Percentiles rank a stretch among this genome's conserved stretches.
Evolutionary conservation across 2,113 vertebrate species (phyloP).

Genomic region (Coptodon rendalli): DNA sequence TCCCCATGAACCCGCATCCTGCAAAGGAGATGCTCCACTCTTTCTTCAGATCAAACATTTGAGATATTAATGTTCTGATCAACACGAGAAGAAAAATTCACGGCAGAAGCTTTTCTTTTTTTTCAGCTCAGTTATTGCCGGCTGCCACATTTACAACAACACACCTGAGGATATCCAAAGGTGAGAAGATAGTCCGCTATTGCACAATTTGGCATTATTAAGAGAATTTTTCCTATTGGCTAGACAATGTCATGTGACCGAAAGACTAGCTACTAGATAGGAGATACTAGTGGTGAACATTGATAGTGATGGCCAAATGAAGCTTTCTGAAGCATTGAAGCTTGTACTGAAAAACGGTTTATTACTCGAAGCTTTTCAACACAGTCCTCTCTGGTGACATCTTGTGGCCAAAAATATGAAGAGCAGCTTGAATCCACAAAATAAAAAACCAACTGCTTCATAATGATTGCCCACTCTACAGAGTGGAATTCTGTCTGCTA

Average conservation of each 20-base stretch:
- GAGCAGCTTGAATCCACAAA: too few relatives aligned
- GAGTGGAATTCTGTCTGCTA: too few relatives aligned
- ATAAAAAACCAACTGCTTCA: too few relatives aligned
- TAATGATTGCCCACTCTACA: too few relatives aligned
- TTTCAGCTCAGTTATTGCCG: neutral
- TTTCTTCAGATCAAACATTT: constrained; percentile 61
- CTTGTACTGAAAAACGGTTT: too few relatives aligned
- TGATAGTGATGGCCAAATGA: too few relatives aligned
- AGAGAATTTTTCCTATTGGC: constrained; percentile 7
- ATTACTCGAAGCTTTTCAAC: too few relatives aligned
- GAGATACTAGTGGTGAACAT: neutral
- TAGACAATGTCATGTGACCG: constrained; percentile 8
- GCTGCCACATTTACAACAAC: neutral
- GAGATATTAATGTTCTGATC: neutral
- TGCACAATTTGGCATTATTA: rapidly evolving
- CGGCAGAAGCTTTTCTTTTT: neutral
- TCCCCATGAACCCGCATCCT: constrained; percentile 84
- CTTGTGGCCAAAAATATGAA: too few relatives aligned
- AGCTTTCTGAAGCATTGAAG: too few relatives aligned
- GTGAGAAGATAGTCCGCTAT: neutral
- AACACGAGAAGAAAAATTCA: neutral
- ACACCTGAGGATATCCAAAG: constrained; percentile 13
- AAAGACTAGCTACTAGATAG: neutral
- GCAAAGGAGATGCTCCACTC: constrained; percentile 82
- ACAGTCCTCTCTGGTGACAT: too few relatives aligned